These are phyloP conservation scores for Emys orbicularis DNA, from an alignment of 2,797 vertebrate genomes.

Conservation along the genomic window DNA sequence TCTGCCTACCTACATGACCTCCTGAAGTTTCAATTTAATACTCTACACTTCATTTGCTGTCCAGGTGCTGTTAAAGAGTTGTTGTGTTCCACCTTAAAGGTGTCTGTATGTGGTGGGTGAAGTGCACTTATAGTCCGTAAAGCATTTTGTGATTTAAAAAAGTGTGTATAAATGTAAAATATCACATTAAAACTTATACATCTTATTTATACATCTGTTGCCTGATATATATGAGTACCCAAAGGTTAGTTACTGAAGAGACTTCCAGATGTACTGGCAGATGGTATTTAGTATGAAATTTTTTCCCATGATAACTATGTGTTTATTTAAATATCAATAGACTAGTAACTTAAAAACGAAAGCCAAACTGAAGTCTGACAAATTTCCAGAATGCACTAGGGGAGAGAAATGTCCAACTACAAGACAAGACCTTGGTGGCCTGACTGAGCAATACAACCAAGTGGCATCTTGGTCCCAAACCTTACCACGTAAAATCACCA, in stretches of 20 bases:
- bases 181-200: background rate
- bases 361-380: background rate
- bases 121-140: background rate
- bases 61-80: background rate
- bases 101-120: background rate
- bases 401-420: background rate
- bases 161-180: background rate
- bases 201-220: background rate
- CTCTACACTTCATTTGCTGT: background rate
- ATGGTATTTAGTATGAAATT: background rate
- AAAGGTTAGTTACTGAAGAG: background rate
- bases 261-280: background rate
- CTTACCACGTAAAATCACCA: background rate
- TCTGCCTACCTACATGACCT: background rate
- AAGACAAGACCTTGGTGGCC: accelerated
- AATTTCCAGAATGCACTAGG: background rate
- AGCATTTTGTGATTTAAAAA: background rate
- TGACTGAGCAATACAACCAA: background rate
- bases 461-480: background rate
- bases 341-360: accelerated
- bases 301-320: background rate
- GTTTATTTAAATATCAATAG: background rate
- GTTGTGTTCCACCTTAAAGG: background rate
- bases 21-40: background rate
- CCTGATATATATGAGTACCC: background rate